phyloP scores from a whole-genome alignment of 2,888 invertebrate genomes.

The Agonopterix heracliana region DNA sequence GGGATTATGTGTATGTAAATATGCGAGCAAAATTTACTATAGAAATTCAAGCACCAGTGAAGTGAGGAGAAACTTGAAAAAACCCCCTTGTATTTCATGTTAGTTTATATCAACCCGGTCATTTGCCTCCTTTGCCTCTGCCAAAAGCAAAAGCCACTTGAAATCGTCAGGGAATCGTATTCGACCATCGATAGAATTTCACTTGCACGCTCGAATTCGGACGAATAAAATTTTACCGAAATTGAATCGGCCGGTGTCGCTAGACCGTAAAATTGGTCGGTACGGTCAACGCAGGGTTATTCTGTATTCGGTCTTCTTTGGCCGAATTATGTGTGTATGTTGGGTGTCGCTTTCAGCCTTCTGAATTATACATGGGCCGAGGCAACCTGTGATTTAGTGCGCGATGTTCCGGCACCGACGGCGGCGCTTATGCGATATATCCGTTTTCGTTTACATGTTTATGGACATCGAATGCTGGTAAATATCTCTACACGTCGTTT shows the following conservation, averaged over 20 bases:
- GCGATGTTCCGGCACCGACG: slow-evolving; percentile 41
- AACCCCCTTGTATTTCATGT: too few relatives aligned
- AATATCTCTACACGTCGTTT: slow-evolving; percentile 1
- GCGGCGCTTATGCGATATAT: slow-evolving; percentile 49
- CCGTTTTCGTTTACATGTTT: slow-evolving; percentile 46
- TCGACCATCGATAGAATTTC: slow-evolving; percentile 59
- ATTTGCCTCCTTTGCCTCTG: slow-evolving; percentile 31
- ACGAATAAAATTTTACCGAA: slow-evolving; percentile 71
- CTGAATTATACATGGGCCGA: slow-evolving; percentile 67
- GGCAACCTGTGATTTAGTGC: slow-evolving; percentile 64
- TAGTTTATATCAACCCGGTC: slow-evolving; percentile 14
- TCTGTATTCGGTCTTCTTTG: slow-evolving; percentile 48
- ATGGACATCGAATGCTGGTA: slow-evolving; percentile 21
- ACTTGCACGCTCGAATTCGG: slow-evolving; percentile 58
- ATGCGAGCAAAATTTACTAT: too few relatives aligned
- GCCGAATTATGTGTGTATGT: slow-evolving; percentile 49
- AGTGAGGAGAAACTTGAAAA: too few relatives aligned
- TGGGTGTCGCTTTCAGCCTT: slow-evolving; percentile 53
- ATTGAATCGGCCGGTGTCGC: slow-evolving; percentile 69
- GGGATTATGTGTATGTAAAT: too few relatives aligned
- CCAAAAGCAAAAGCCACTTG: slow-evolving; percentile 39
- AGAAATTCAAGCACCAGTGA: too few relatives aligned
- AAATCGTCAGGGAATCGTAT: slow-evolving; percentile 44
- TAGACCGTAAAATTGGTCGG: slow-evolving; percentile 70
- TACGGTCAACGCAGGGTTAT: slow-evolving; percentile 48